Percentiles rank a stretch among this genome's conserved stretches.
phyloP scores from a whole-genome alignment of 2,113 vertebrate genomes.

The Pygoscelis adeliae region DNA sequence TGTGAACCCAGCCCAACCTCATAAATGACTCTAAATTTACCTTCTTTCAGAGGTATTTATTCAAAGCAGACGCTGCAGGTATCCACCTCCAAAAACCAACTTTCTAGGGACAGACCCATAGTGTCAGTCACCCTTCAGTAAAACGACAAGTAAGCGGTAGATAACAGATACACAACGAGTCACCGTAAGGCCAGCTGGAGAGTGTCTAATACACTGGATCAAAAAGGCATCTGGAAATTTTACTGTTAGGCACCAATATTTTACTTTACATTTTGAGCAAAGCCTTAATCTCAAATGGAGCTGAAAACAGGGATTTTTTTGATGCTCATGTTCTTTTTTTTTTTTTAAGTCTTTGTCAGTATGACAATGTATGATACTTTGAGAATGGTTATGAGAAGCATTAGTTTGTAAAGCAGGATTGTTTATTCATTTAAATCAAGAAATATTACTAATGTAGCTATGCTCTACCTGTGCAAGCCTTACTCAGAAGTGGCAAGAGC shows the following conservation, averaged over 20 bases:
- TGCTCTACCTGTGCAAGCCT: background rate
- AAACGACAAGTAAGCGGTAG: background rate
- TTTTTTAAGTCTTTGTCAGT: background rate
- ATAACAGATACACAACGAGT: background rate
- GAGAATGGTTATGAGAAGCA: background rate
- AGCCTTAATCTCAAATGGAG: background rate
- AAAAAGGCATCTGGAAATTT: background rate
- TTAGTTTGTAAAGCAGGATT: background rate
- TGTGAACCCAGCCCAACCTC: background rate
- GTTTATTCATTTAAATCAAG: background rate
- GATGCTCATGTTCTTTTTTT: background rate
- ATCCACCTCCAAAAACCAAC: fast-evolving
- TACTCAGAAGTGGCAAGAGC: background rate
- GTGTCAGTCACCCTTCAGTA: background rate
- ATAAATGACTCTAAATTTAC: background rate
- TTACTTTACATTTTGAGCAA: background rate
- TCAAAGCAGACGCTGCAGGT: background rate
- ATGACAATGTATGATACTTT: background rate
- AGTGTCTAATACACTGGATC: background rate
- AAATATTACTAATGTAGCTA: background rate
- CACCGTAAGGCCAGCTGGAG: background rate
- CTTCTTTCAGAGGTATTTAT: background rate
- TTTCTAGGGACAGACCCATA: background rate
- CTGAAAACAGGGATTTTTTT: background rate
- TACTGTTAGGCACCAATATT: background rate